Evolutionary conservation across 1,140 invertebrate species (phyloP).

Genomic region (Drosophila tani): DNA sequence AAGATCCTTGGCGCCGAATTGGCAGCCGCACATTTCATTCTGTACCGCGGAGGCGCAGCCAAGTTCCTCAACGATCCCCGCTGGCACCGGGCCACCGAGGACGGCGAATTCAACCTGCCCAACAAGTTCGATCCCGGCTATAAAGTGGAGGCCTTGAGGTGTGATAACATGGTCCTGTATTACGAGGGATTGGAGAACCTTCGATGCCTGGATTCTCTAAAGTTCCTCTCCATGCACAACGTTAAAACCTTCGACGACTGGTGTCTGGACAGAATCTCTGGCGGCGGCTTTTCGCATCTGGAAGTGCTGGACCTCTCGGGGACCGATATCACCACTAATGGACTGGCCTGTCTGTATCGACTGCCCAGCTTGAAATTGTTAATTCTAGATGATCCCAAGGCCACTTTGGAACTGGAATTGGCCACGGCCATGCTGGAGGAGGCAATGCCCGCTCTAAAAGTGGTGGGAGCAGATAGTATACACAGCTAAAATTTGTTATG

Average conservation of each 20-base stretch:
- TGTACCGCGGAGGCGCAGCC: slow-evolving; percentile 88
- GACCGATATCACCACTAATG: slow-evolving; percentile 87
- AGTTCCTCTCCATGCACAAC: slow-evolving; percentile 88
- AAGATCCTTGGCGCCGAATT: slow-evolving; percentile 89
- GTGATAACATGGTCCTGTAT: slow-evolving; percentile 87
- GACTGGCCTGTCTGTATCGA: slow-evolving; percentile 88
- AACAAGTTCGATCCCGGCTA: slow-evolving; percentile 85
- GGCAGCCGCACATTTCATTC: slow-evolving; percentile 90
- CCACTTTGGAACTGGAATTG: slow-evolving; percentile 86
- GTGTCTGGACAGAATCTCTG: slow-evolving; percentile 89
- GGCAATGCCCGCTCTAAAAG: slow-evolving; percentile 78
- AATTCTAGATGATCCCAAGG: slow-evolving; percentile 85
- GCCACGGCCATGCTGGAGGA: slow-evolving; percentile 87
- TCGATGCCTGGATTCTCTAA: slow-evolving; percentile 87
- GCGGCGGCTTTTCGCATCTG: slow-evolving; percentile 87
- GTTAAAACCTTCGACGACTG: slow-evolving; percentile 91
- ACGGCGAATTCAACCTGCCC: slow-evolving; percentile 87
- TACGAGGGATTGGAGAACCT: slow-evolving; percentile 91
- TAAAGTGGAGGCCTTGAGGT: slow-evolving; percentile 89
- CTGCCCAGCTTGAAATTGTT: slow-evolving; percentile 86
- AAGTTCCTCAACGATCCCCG: slow-evolving; percentile 86
- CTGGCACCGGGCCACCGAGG: slow-evolving; percentile 87
- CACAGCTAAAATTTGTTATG: slow-evolving; percentile 48
- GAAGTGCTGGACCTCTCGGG: slow-evolving; percentile 92
- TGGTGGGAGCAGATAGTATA: slow-evolving; percentile 66